These are phyloP conservation scores for Turritopsis dohrnii DNA, from an alignment of 30 jellyfish, hydroid and myxozoan genomes.

Conservation along the genomic window DNA sequence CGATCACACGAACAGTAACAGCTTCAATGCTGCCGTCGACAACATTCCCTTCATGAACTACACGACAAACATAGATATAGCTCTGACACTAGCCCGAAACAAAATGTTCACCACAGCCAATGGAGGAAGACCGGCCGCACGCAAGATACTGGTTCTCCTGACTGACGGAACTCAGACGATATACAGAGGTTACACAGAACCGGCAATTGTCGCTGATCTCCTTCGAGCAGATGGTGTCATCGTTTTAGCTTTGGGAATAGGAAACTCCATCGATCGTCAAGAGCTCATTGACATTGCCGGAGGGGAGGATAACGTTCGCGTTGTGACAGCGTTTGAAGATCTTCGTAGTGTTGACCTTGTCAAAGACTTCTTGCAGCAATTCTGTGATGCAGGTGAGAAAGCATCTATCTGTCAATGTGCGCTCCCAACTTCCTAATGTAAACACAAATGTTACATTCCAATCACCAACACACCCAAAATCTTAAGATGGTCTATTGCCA, in stretches of 20 bases:
- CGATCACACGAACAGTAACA: conserved; percentile 9
- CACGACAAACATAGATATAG: conserved; percentile 45
- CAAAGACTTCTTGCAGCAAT: neutral
- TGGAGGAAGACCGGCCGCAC: conserved; percentile 49
- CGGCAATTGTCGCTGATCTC: conserved; percentile 35
- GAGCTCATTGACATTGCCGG: conserved; percentile 49
- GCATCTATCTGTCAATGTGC: too few relatives aligned
- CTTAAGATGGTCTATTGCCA: too few relatives aligned
- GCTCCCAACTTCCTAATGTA: too few relatives aligned
- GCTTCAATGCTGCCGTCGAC: conserved; percentile 43
- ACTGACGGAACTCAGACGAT: conserved; percentile 61
- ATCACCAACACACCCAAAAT: too few relatives aligned
- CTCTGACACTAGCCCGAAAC: conserved; percentile 30
- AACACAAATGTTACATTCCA: too few relatives aligned
- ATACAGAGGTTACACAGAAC: conserved; percentile 28
- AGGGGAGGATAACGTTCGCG: neutral
- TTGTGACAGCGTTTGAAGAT: conserved; percentile 13
- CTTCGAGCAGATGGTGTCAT: conserved; percentile 36
- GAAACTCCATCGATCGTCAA: conserved; percentile 29
- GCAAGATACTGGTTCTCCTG: conserved; percentile 39
- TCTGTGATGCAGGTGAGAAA: neutral
- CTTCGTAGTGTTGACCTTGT: neutral
- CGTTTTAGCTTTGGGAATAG: conserved; percentile 55
- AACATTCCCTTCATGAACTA: conserved; percentile 37
- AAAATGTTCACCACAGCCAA: conserved; percentile 24